phyloP scores from a whole-genome alignment of 2,797 vertebrate genomes.

The Vespertilio murinus region DNA sequence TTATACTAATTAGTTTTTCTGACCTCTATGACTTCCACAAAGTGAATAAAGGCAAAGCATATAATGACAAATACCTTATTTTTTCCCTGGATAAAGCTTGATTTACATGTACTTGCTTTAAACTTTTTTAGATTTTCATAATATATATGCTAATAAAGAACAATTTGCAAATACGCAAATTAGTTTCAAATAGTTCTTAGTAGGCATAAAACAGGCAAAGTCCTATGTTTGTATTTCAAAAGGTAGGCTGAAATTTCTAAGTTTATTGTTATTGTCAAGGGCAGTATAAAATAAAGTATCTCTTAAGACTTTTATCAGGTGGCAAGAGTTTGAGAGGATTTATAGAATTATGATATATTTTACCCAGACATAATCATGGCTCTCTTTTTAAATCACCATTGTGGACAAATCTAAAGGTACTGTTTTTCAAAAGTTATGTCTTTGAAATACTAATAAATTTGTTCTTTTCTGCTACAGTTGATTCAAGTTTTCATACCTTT shows the following conservation, averaged over 20 bases:
- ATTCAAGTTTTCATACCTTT: background rate
- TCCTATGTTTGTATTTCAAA: background rate
- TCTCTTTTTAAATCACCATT: background rate
- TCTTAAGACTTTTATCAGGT: background rate
- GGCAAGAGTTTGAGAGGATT: background rate
- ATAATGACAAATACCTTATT: slow-evolving; percentile 12
- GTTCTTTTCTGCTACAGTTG: background rate
- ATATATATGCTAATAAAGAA: slow-evolving; percentile 12
- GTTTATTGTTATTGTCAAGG: background rate
- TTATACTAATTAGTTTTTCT: slow-evolving; percentile 74
- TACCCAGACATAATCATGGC: background rate
- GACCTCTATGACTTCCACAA: slow-evolving; percentile 22
- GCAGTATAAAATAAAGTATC: background rate
- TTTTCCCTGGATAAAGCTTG: background rate
- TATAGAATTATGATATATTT: background rate
- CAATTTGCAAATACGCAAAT: background rate
- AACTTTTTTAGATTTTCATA: background rate
- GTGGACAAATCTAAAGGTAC: background rate
- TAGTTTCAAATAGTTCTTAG: background rate
- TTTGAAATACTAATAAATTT: background rate
- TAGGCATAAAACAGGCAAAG: background rate
- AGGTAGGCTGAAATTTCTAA: background rate
- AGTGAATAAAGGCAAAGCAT: slow-evolving; percentile 52
- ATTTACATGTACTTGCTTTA: background rate
- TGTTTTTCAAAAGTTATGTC: background rate